Base-by-base conservation (phyloP, 1,140 invertebrate genomes). In the Episyrphus balteatus region DNA sequence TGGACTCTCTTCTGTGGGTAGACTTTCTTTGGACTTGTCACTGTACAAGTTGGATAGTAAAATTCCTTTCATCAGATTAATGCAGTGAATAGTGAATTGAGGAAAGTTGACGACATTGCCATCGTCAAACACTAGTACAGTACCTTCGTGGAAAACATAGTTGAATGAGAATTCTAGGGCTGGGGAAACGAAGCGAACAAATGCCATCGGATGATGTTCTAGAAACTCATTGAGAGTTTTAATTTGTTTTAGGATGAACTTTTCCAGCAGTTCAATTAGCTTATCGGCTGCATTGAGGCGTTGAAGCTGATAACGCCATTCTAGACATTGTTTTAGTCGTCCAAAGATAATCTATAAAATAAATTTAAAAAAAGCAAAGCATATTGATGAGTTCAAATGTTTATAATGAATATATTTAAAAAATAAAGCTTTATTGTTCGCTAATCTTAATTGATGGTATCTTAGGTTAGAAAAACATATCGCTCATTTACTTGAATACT, bases 31-130 rank as follows among this genome's bases (percentile, higher is more conserved):
- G 14, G 50, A 31, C 68, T 84, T 84, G 1, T 26, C 21, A 74
- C 71, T 41, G 75, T 46, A 39, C 37, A 67, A 57, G 14, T 40
- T 54, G 68, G 83, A 86, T 44, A 84, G 66, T 51, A 95, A 71
- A 50, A 94, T 85, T 1, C 75, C 78, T 68, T 92, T 94, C 26
- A 94, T 80, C 46, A 94, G 73, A 71, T 93, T 94, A 47, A 96
- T 77, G 55, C 85, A 88, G 50, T 92, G 86, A 51, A 96, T 89
- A 36, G 81, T 81, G 64, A 95, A 90, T 60, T 81, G 73, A 62
- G 92, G 87, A 71, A 90, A 93, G 19, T 84, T 67, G 30, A 83
- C 75, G 54, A 74, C 70, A 69, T 86, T 78, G 33, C 83, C 86
- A 45, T 74, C 71, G 39, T 46, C 56, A 12, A 68, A 68, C 42